Conservation (phyloP, 2,797 vertebrate species). For the Ctenopoma multispine region DNA sequence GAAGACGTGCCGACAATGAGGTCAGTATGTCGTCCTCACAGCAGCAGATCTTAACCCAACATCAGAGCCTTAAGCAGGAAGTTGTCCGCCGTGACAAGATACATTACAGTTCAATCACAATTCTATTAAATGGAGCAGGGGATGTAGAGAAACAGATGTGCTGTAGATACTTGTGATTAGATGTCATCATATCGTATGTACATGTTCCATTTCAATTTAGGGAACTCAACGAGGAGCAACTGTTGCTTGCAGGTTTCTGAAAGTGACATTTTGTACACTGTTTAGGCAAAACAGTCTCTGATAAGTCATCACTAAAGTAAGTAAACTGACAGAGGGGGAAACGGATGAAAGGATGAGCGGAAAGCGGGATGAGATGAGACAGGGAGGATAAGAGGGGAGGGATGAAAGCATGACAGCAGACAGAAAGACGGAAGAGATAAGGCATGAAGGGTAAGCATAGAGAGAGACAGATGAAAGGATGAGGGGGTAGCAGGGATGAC, state of each 20-base stretch:
- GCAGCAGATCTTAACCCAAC: constrained; percentile 58
- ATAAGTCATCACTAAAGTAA: constrained; percentile 60
- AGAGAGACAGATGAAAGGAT: constrained; percentile 63
- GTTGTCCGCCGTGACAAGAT: constrained; percentile 77
- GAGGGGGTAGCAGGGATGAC: constrained; percentile 51
- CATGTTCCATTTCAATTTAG: constrained; percentile 14
- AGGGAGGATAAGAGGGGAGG: constrained; percentile 58
- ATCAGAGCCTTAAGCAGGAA: constrained; percentile 79
- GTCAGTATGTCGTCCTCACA: constrained; percentile 35
- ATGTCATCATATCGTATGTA: background rate
- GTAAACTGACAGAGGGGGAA: constrained; percentile 56
- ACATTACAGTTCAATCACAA: constrained; percentile 71
- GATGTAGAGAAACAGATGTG: background rate
- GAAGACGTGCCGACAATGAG: constrained; percentile 86
- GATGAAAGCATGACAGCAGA: constrained; percentile 65
- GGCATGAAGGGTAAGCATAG: constrained; percentile 56
- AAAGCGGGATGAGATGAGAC: constrained; percentile 62
- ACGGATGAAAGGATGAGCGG: constrained; percentile 57
- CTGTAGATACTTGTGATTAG: background rate
- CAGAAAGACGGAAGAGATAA: constrained; percentile 60
- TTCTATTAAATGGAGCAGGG: constrained; percentile 67
- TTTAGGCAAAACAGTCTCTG: constrained; percentile 52
- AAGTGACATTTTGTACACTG: constrained; percentile 55
- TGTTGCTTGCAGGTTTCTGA: constrained; percentile 32
- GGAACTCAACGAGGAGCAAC: constrained; percentile 4